Evolutionary conservation across 2,797 vertebrate species (phyloP), one percentile per base, ranked within the genome.

Genomic region (Pangasius djambal): DNA sequence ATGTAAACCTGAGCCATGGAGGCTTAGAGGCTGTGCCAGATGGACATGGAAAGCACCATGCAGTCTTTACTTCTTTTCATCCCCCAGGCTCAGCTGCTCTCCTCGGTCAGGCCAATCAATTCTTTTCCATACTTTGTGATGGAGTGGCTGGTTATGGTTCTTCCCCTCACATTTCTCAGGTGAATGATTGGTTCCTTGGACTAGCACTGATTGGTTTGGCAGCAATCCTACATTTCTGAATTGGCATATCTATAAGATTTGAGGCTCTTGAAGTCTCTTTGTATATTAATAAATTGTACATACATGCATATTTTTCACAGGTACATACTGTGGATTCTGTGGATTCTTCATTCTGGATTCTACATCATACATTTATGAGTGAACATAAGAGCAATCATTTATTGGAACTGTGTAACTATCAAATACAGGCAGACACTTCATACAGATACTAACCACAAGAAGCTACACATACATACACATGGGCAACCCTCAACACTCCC

Each of bases 1-100:
- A 94, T 92, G 90, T 89, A 89, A 86, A 91, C 91, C 86, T 65
- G 67, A 92, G 92, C 90, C 85, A 40, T 72, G 83, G 20, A 28
- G 87, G 83, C 84, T 65, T 67, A 87, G 90, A 87, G 91, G 91
- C 57, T 65, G 34, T 89, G 91, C 86, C 92, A 93, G 89, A 91
- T 91, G 92, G 88, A 90, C 90, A 70, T 86, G 83, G 86, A 52
- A 87, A 91, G 85, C 50, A 87, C 50, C 74, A 48, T 91, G 22
- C 72, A 89, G 85, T 8, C 88, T 90, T 91, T 89, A 57, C 67
- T 87, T 67, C 86, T 90, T 86, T 83, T 86, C 67, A 83, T 88
- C 88, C 79, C 84, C 69, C 40, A 40, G 59, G 40, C 50, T 69
- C 85, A 87, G 83, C 65, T 89, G 86, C 87, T 89, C 28, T 67